phyloP scores from a whole-genome alignment of 2,888 invertebrate species.

The Aphrophora alni region DNA sequence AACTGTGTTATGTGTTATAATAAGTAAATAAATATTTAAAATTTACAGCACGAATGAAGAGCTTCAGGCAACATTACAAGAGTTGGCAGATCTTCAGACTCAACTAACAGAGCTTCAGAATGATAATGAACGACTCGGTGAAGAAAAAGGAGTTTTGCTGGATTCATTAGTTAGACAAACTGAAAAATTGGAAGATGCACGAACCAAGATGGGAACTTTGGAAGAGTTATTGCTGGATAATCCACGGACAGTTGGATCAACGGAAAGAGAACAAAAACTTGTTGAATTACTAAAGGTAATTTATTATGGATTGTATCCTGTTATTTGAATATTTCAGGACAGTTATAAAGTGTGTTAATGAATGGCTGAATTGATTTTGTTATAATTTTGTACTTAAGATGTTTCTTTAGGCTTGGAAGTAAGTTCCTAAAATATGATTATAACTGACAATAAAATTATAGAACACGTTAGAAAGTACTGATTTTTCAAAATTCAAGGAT shows the following conservation, averaged over 20 bases:
- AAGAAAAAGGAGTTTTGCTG: conserved; percentile 88
- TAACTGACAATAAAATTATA: too few relatives aligned
- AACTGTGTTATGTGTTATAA: too few relatives aligned
- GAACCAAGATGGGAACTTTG: conserved; percentile 82
- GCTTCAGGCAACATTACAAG: conserved; percentile 91
- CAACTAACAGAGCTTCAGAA: conserved; percentile 60
- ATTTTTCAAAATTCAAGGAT: too few relatives aligned
- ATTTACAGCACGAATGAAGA: conserved; percentile 84
- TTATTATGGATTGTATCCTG: conserved; percentile 10
- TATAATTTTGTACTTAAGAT: too few relatives aligned
- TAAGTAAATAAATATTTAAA: too few relatives aligned
- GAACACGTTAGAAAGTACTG: too few relatives aligned
- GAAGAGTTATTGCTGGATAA: conserved; percentile 75
- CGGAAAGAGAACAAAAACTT: conserved; percentile 79
- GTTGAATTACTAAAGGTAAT: conserved; percentile 79
- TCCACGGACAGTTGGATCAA: conserved; percentile 58
- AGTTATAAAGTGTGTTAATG: background rate
- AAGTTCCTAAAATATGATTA: too few relatives aligned
- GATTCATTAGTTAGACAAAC: conserved; percentile 92
- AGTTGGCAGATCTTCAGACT: conserved; percentile 85
- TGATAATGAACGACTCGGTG: conserved; percentile 70
- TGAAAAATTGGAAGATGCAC: conserved; percentile 86
- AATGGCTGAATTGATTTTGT: too few relatives aligned
- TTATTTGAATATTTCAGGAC: conserved; percentile 18
- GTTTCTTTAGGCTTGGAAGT: too few relatives aligned